Conservation (phyloP, 2,113 vertebrate species). For the Orthonyx spaldingii region DNA sequence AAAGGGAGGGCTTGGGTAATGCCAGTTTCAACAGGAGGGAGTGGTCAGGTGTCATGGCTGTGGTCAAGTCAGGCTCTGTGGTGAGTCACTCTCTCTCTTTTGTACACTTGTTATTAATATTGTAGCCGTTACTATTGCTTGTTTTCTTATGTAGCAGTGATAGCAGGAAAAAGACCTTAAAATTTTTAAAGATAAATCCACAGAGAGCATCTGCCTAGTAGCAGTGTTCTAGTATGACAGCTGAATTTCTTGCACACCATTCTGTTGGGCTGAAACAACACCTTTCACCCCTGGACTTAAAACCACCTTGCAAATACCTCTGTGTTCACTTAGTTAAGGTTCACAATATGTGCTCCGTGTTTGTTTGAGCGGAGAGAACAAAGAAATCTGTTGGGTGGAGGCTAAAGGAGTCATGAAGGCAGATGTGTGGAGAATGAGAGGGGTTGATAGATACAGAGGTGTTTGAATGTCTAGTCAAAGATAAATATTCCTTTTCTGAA, state of each 20-base stretch:
- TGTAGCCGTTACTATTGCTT: not conserved
- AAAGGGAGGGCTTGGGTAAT: not conserved
- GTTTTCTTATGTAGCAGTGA: not conserved
- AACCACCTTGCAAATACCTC: not conserved
- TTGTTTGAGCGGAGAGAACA: not conserved
- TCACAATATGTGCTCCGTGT: rapidly evolving
- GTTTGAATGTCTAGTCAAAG: not conserved
- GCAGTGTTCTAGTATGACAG: not conserved
- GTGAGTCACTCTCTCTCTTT: not conserved
- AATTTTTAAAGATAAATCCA: not conserved
- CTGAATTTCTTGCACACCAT: not conserved
- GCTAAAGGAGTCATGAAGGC: not conserved
- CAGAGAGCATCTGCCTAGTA: not conserved
- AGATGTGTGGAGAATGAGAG: not conserved
- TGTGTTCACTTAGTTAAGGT: not conserved
- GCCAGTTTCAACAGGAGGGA: rapidly evolving
- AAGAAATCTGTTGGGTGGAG: not conserved
- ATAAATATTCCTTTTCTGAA: not conserved
- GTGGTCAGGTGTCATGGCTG: rapidly evolving
- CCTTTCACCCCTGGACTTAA: not conserved
- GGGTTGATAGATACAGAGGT: not conserved
- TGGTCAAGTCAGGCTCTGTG: not conserved
- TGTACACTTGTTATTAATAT: not conserved
- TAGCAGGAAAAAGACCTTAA: not conserved
- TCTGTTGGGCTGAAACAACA: not conserved